Conservation (phyloP, 2,797 vertebrate species). For the Syngnathus rostellatus region DNA sequence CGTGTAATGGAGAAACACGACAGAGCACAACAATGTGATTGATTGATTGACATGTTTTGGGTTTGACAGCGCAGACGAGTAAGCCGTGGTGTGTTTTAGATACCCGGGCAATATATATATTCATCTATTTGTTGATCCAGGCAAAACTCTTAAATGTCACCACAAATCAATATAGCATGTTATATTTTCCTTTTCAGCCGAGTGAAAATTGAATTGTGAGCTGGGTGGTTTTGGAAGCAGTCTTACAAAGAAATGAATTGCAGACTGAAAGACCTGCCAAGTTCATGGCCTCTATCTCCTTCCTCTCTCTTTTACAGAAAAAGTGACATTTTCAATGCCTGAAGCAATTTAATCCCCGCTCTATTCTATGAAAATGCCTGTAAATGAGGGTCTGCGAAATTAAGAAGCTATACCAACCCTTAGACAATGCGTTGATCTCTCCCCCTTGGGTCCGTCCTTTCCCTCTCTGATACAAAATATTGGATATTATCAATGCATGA, state of each 20-base stretch:
- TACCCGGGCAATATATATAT: background rate
- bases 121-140: conserved; percentile 6
- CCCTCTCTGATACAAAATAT: conserved; percentile 58
- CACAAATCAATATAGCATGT: conserved; percentile 30
- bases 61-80: background rate
- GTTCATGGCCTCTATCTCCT: conserved; percentile 57
- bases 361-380: conserved; percentile 51
- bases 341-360: conserved; percentile 62
- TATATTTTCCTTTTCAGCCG: conserved; percentile 23
- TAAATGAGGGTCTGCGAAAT: conserved; percentile 61
- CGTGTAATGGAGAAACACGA: background rate
- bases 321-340: conserved; percentile 70
- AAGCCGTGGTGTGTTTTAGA: background rate
- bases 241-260: conserved; percentile 46
- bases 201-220: conserved; percentile 34
- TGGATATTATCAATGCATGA: conserved; percentile 72
- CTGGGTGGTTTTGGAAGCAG: conserved; percentile 36
- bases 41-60: background rate
- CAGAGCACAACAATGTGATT: background rate
- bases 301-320: conserved; percentile 54
- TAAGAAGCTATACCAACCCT: conserved; percentile 51
- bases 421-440: conserved; percentile 45
- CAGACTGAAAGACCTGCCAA: conserved; percentile 36
- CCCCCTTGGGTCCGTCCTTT: conserved; percentile 27
- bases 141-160: conserved; percentile 22